Conservation (phyloP, 2,888 invertebrate species). For the Noctua fimbriata region DNA sequence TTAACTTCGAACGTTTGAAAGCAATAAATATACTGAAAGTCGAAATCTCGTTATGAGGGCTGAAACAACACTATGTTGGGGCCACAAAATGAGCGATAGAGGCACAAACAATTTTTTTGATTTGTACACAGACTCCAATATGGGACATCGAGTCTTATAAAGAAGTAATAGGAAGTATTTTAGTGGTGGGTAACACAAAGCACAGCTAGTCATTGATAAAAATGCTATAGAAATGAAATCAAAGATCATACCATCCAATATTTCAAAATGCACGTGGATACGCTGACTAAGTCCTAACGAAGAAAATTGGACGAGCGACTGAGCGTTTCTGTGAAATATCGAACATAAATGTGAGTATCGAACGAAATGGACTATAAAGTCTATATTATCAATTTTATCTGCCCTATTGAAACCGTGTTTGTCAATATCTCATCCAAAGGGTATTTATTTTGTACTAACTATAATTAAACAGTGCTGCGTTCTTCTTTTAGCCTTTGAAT, state of each 20-base stretch:
- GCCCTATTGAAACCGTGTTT: not conserved
- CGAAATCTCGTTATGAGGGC: conserved; percentile 56
- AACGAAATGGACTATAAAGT: not conserved
- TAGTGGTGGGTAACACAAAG: no score
- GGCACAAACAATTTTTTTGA: not conserved
- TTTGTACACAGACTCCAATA: not conserved
- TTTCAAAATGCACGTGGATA: not conserved
- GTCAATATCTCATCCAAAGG: not conserved
- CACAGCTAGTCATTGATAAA: no score
- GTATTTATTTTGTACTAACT: not conserved
- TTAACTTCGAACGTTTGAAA: conserved; percentile 59
- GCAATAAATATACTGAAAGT: conserved; percentile 62
- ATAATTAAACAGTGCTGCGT: not conserved
- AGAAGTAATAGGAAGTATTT: no score
- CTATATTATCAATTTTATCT: not conserved
- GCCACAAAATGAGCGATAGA: conserved; percentile 32
- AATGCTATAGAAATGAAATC: not conserved
- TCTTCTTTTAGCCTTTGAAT: not conserved
- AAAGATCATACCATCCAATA: not conserved
- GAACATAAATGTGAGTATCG: not conserved
- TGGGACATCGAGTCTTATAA: not conserved
- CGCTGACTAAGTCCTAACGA: not conserved
- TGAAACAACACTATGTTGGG: conserved; percentile 49
- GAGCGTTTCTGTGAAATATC: not conserved
- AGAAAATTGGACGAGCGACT: not conserved